Evolutionary conservation across 2,113 vertebrate genomes (phyloP), one percentile per base, ranked within the genome.

Genomic region (Pantherophis guttatus): DNA sequence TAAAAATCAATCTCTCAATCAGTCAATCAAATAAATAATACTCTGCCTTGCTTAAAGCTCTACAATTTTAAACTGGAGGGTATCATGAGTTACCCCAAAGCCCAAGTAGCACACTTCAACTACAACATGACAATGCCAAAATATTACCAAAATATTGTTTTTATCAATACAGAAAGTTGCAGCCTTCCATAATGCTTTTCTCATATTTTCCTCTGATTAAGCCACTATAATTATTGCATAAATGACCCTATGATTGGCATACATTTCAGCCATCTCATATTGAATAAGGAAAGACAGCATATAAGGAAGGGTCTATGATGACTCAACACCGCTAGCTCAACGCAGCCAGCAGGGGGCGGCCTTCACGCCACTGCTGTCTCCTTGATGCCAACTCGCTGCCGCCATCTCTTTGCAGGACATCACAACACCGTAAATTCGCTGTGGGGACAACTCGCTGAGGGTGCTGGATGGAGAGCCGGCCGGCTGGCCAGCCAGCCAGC

Each of bases 401-500:
- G 5, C 55, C 55, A 57, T 57, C 17, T 19, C 58, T 59, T 59
- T 59, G 58, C 58, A 59, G 23, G 58, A 59, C 23, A 59, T 24
- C 8, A 9, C 23, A 59, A 59, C 2, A 59, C 23, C 8, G 7
- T 26, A 59, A 59, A 59, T 59, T 59, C 8, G 0, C 23, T 59
- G 23, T 19, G 8, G 23, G 58, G 58, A 24, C 23, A 59, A 59
- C 58, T 59, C 1, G 2, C 58, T 59, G 57, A 7, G 1, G 21
- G 1, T 0, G 1, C 57, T 58, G 21, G 57, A 23, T 26, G 23
- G 58, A 59, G 23, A 59, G 0, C 23, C 1, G 24, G 1, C 23
- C 1, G 7, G 21, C 1, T 0, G 1, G 23, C 44, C 44, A 5
- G 44, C 3, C 3, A 5, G 44, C 44, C 44, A 48, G 44, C 3